phyloP scores from a whole-genome alignment of 2,797 vertebrate genomes.

The Liparis tanakae region DNA sequence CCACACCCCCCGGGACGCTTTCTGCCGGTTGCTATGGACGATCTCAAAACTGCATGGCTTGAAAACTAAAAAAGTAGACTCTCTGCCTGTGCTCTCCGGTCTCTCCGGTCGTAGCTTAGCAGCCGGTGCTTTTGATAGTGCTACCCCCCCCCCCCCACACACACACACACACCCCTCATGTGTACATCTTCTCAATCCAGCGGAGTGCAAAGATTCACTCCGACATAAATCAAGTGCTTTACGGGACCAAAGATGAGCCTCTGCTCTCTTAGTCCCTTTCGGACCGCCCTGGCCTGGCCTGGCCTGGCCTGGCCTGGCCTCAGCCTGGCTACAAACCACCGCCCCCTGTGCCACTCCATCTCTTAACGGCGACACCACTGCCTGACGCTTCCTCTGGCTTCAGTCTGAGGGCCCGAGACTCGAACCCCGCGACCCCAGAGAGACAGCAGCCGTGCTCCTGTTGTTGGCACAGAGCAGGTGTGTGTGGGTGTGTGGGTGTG shows the following conservation, averaged over 20 bases:
- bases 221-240: slow-evolving; percentile 78
- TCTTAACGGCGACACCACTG: slow-evolving; percentile 79
- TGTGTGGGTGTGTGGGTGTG: slow-evolving; percentile 22
- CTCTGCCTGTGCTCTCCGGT: slow-evolving; percentile 65
- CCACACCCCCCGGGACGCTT: slow-evolving; percentile 45
- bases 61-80: slow-evolving; percentile 23
- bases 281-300: slow-evolving; percentile 27
- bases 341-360: slow-evolving; percentile 77
- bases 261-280: slow-evolving; percentile 42
- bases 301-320: slow-evolving; percentile 54
- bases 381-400: slow-evolving; percentile 75
- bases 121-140: slow-evolving; percentile 66
- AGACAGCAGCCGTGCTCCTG: slow-evolving; percentile 56
- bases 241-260: slow-evolving; percentile 79
- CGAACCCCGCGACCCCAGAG: slow-evolving; percentile 50
- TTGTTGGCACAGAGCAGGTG: slow-evolving; percentile 53
- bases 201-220: slow-evolving; percentile 62
- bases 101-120: slow-evolving; percentile 76
- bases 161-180: neutral
- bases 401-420: slow-evolving; percentile 54
- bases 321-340: slow-evolving; percentile 61
- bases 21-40: slow-evolving; percentile 77
- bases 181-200: slow-evolving; percentile 34
- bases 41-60: slow-evolving; percentile 76
- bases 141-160: slow-evolving; percentile 9